Base-by-base conservation (phyloP, 2,797 vertebrate species). In the Coregonus ussuriensis region DNA sequence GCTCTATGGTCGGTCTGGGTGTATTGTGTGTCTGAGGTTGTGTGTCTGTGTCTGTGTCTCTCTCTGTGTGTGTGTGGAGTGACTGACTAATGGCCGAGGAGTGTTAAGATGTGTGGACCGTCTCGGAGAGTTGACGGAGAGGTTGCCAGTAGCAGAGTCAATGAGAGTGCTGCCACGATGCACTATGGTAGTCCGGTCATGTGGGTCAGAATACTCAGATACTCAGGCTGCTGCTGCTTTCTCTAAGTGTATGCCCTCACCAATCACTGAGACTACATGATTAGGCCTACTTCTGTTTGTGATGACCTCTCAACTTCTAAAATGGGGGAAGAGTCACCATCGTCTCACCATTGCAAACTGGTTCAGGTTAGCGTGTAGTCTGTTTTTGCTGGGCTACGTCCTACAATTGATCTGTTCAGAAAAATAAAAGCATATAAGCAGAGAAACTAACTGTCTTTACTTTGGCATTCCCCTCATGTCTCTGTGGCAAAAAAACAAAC, bases 1-100 rank as follows among this genome's bases (percentile, higher is more conserved):
- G 87, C 84, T 87, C 75, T 87, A 65, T 80, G 76, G 78, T 79
- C 82, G 25, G 25, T 77, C 41, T 71, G 56, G 21, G 70, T 71
- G 56, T 65, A 15, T 63, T 72, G 25, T 72, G 71, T 41, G 63
- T 65, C 37, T 67, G 74, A 3, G 79, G 82, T 66, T 41, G 54
- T n/a, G n/a, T n/a, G n/a, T n/a, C n/a, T n/a, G n/a, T 59, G n/a
- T 62, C 54, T 62, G 71, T 33, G 31, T 37, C 53, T 37, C 53
- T 37, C 15, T 21, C 35, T 11, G 53, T 33, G 52, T 15, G 51
- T 18, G 51, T 56, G 53, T 65, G 59, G n/a, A 41, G 75, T 80
- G 29, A 66, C 65, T 62, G 53, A 41, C 66, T 69, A 41, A 51
- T 54, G 54, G 59, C 33, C 18, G 47, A 7, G 54, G 70, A 47